Evolutionary conservation across 2,113 vertebrate genomes (phyloP).

Genomic region (Glareola pratincola): DNA sequence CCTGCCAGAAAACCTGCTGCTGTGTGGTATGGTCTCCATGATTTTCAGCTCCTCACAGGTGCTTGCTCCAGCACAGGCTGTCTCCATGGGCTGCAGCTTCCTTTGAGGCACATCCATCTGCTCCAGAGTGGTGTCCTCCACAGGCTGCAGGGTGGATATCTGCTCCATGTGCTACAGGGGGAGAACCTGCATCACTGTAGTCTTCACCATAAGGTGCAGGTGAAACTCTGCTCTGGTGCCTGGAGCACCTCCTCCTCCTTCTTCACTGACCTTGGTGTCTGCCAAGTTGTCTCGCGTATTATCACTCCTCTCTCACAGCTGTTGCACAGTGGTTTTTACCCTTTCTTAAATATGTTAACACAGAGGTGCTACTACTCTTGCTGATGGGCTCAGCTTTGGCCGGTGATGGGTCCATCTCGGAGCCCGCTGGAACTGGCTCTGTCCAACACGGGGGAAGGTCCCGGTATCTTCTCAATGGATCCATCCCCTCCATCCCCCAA

Average conservation of each 20-base stretch:
- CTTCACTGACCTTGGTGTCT: background rate
- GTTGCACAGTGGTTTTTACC: background rate
- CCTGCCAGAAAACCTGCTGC: background rate
- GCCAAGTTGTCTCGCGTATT: background rate
- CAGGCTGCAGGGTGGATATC: background rate
- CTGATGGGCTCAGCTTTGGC: background rate
- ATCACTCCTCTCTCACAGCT: background rate
- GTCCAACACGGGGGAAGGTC: background rate
- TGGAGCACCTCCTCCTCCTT: background rate
- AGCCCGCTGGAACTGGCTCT: background rate
- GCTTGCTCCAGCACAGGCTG: background rate
- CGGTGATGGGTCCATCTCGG: background rate
- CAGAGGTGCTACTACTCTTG: background rate
- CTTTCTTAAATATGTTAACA: background rate
- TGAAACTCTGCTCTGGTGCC: accelerated
- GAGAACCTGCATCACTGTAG: accelerated
- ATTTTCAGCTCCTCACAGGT: background rate
- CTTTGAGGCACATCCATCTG: background rate
- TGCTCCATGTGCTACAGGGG: background rate
- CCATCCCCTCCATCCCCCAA: background rate
- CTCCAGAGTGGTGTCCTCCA: accelerated
- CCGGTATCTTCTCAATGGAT: background rate
- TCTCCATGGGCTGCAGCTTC: background rate
- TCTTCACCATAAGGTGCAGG: background rate
- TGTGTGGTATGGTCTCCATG: background rate